Conservation (phyloP, 2,113 vertebrate species). For the Xenopus tropicalis region UCB_Xtro_10.0 CM004448.2:30031501-30032000, state of each 20-base stretch:
- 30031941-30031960: too few relatives aligned
- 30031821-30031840: too few relatives aligned
- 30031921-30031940: too few relatives aligned
- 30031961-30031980: too few relatives aligned
- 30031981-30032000: too few relatives aligned
- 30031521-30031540: conserved; percentile 27
- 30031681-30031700: neutral
- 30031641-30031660: conserved; percentile 18
- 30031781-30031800: too few relatives aligned
- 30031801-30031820: too few relatives aligned
- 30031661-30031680: neutral
- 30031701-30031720: neutral
- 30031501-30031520: conserved; percentile 8
- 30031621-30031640: conserved; percentile 23
- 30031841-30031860: too few relatives aligned
- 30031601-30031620: conserved; percentile 16
- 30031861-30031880: too few relatives aligned
- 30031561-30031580: conserved; percentile 28
- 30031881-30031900: too few relatives aligned
- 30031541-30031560: conserved; percentile 34
- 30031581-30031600: conserved; percentile 10
- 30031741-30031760: neutral
- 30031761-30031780: neutral
- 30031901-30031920: too few relatives aligned
- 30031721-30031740: neutral